Conservation (phyloP, 1,140 invertebrate genomes). For the Drosophila kanapiae region DNA sequence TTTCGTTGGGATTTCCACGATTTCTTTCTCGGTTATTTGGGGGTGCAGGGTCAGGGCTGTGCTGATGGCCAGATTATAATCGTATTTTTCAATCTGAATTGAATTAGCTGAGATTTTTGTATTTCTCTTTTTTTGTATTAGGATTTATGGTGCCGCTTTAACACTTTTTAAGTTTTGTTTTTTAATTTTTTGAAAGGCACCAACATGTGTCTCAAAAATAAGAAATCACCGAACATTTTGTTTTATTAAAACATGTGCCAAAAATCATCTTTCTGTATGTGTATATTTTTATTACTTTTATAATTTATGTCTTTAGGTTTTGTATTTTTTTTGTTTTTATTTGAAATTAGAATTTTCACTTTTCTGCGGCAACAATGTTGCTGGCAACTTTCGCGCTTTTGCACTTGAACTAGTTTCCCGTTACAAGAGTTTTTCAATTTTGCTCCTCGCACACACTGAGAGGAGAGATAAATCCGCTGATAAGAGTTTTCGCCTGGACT, state of each 20-base stretch:
- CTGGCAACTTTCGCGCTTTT: slow-evolving; percentile 59
- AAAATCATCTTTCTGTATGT: slow-evolving; percentile 15
- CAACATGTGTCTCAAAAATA: slow-evolving; percentile 32
- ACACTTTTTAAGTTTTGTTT: slow-evolving; percentile 15
- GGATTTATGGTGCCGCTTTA: slow-evolving; percentile 36
- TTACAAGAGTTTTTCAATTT: slow-evolving; percentile 47
- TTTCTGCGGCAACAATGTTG: slow-evolving; percentile 65
- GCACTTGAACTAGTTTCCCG: slow-evolving; percentile 73
- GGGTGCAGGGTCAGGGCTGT: slow-evolving; percentile 20
- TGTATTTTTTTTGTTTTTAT: background rate
- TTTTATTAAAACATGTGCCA: slow-evolving; percentile 37
- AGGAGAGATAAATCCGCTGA: slow-evolving; percentile 40
- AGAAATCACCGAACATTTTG: slow-evolving; percentile 18
- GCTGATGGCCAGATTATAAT: slow-evolving; percentile 50
- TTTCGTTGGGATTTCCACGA: slow-evolving; percentile 45
- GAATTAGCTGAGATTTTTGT: slow-evolving; percentile 52
- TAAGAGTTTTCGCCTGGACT: slow-evolving; percentile 57
- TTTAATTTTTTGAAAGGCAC: background rate
- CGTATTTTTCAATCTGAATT: slow-evolving; percentile 65
- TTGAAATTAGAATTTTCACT: slow-evolving; percentile 31
- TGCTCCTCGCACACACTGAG: slow-evolving; percentile 3
- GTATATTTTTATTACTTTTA: slow-evolving; percentile 22
- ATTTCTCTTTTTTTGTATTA: slow-evolving; percentile 24
- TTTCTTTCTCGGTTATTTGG: slow-evolving; percentile 37
- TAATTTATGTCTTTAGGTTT: slow-evolving; percentile 42